These are phyloP conservation scores for Pocillopora verrucosa DNA, from an alignment of 64 coral and sea anemone species.

Conservation along the genomic window DNA sequence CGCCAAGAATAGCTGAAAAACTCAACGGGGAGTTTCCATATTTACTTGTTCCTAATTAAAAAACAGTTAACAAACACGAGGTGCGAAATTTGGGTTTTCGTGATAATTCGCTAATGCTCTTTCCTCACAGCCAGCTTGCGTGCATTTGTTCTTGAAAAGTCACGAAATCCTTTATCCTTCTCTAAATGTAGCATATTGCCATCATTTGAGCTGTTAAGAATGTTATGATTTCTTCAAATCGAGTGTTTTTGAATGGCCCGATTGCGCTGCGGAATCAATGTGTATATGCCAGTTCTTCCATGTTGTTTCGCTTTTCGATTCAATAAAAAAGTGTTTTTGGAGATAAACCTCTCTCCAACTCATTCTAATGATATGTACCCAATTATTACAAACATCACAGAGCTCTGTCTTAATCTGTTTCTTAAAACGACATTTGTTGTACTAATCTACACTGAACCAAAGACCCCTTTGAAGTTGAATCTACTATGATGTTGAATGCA, in stretches of 20 bases:
- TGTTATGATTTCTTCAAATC: slow-evolving; percentile 18
- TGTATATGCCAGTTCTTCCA: neutral
- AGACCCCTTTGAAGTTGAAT: neutral
- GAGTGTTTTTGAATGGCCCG: slow-evolving; percentile 1
- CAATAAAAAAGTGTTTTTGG: neutral
- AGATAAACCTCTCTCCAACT: neutral
- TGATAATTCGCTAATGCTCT: neutral
- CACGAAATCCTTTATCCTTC: neutral
- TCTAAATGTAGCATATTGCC: neutral
- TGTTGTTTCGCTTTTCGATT: neutral
- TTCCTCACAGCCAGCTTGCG: neutral
- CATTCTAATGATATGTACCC: neutral
- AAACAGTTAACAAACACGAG: neutral
- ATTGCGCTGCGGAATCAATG: neutral
- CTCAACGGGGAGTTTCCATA: neutral
- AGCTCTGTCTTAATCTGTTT: neutral
- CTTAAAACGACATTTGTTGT: neutral
- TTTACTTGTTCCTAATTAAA: slow-evolving; percentile 2
- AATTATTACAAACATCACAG: neutral
- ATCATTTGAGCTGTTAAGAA: neutral
- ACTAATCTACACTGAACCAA: neutral
- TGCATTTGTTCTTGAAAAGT: neutral
- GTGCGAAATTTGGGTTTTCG: neutral
- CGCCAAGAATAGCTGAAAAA: neutral
- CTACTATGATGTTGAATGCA: neutral